A percentile compares a stretch with the other conserved stretches of the same genome.
phyloP scores from a whole-genome alignment of 2,797 vertebrate genomes.

The Urosaurus nigricauda region DNA sequence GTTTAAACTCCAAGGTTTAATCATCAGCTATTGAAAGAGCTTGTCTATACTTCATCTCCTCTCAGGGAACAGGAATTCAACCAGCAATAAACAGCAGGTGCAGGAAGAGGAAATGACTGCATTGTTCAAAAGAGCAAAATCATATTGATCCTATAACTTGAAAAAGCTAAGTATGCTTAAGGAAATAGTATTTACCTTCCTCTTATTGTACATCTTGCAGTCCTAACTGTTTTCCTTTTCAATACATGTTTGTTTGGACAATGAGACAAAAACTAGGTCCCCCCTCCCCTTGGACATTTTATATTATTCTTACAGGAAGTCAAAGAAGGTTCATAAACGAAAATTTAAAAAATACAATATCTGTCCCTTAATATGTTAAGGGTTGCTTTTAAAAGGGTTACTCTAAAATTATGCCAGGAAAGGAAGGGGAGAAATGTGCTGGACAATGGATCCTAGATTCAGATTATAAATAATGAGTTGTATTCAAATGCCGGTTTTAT shows the following conservation, averaged over 20 bases:
- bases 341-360: background rate
- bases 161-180: background rate
- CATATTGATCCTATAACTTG: constrained; percentile 18
- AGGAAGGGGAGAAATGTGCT: background rate
- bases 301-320: background rate
- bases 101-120: constrained; percentile 31
- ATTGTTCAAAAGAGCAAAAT: constrained; percentile 19
- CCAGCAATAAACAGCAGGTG: constrained; percentile 15
- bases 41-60: background rate
- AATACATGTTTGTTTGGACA: constrained; percentile 11
- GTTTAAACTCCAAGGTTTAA: constrained; percentile 4
- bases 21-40: constrained; percentile 25
- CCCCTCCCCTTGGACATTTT: background rate
- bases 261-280: background rate
- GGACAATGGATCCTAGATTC: background rate
- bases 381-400: background rate
- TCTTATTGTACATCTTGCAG: background rate
- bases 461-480: background rate
- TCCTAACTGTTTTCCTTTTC: background rate
- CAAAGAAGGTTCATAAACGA: constrained; percentile 3
- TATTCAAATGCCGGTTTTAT: background rate
- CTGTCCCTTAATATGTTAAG: background rate
- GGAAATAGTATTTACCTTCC: constrained; percentile 25
- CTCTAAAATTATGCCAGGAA: background rate
- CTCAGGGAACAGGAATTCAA: constrained; percentile 32